Base-by-base conservation (phyloP, 2,888 invertebrate genomes). In the Hirtodrosophila alboralis region DNA sequence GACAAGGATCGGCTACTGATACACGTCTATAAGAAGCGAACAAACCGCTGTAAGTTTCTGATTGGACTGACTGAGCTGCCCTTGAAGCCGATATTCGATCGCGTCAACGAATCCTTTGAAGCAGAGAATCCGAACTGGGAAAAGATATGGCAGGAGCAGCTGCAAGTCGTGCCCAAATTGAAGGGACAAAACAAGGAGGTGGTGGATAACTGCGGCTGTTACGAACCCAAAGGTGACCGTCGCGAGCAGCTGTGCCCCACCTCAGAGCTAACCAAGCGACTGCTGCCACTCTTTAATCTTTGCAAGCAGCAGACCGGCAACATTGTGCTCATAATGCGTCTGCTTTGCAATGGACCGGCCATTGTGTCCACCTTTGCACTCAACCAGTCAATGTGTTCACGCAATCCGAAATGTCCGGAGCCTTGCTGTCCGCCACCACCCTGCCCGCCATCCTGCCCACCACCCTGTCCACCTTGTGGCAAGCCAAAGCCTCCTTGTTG, bases 1-100 rank as follows among this genome's bases (percentile, higher is more conserved):
- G 86, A 89, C 31, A 75, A 84, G 51, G 90, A 90, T 70, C 78
- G 85, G 0, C 70, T 90, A 10, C 64, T 76, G 18, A 66, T 90
- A 7, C 88, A 88, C 27, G 80, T 90, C 1, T 90, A 84, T 44
- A 90, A 90, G 68, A 90, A 90, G 54, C 84, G 84, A 34, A 89
- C 86, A 2, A 87, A 86, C n/a, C 84, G 86, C 10, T 90, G 90
- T 54, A 90, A 90, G 65, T 90, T 90, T 56, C 45, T 90, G 0
- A 68, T 90, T 7, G 90, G 90, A 1, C 54, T 85, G 2, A 87
- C 90, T 1, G 88, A 89, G 38, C 52, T 90, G 45, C 79, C 87
- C 1, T 70, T 90, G 12, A 84, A 86, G 45, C 66, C 76, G 2
- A 75, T 90, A 2, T 90, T 90, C 26, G 89, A 89, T 49, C 87